Conservation (phyloP, 2,797 vertebrate species). For the Poecilia picta region DNA sequence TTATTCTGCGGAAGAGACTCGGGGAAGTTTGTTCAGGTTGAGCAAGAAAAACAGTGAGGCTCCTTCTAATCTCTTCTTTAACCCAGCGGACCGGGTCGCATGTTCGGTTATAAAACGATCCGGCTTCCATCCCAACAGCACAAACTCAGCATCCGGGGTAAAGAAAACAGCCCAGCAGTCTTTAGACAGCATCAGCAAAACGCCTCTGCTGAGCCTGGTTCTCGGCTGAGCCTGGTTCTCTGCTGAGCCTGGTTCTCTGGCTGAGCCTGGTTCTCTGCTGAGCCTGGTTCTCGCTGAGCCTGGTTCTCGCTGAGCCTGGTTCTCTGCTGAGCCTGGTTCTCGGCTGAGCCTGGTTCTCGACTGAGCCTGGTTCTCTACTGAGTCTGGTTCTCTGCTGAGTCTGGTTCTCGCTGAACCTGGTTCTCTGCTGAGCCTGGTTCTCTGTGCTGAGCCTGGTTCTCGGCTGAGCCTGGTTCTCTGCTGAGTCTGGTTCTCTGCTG, state of each 20-base stretch:
- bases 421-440: conserved; percentile 12
- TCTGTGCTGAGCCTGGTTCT: too few relatives aligned
- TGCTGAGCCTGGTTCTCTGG: too few relatives aligned
- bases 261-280: conserved; percentile 24
- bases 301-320: conserved; percentile 32
- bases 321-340: too few relatives aligned
- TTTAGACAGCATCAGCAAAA: neutral
- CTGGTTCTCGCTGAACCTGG: conserved; percentile 33
- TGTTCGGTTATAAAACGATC: neutral
- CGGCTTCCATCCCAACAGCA: neutral
- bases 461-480: conserved; percentile 26
- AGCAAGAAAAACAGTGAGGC: neutral
- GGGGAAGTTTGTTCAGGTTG: neutral
- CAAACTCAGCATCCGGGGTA: neutral
- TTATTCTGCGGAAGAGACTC: neutral
- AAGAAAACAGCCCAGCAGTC: neutral
- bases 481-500: too few relatives aligned
- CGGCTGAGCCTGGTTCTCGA: conserved; percentile 22
- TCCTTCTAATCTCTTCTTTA: neutral
- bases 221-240: too few relatives aligned
- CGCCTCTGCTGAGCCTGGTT: conserved; percentile 21
- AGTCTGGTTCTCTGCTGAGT: too few relatives aligned
- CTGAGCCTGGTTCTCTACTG: conserved; percentile 24
- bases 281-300: too few relatives aligned
- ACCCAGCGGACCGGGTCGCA: neutral